Evolutionary conservation across 2,888 invertebrate species (phyloP).

Genomic region (Spisula solida): DNA sequence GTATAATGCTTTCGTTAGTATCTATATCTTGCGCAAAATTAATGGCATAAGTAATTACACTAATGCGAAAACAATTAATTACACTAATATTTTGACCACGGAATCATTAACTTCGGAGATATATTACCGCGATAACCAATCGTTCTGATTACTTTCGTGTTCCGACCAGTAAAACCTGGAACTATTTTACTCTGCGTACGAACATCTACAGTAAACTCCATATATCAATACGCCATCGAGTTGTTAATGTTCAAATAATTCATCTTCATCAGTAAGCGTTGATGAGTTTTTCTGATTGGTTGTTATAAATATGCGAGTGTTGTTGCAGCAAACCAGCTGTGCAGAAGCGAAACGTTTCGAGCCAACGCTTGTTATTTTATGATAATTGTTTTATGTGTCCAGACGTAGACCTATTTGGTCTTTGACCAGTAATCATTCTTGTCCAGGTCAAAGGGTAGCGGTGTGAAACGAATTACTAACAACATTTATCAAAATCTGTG

Average conservation of each 20-base stretch:
- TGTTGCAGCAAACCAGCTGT: constrained; percentile 69
- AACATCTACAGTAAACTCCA: constrained; percentile 38
- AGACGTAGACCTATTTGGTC: constrained; percentile 19
- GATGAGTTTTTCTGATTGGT: constrained; percentile 65
- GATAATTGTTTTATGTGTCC: constrained; percentile 44
- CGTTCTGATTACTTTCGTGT: neutral
- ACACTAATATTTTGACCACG: constrained; percentile 14
- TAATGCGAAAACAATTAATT: constrained; percentile 67
- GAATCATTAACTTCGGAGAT: constrained; percentile 54
- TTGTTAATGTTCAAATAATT: constrained; percentile 53
- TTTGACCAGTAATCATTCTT: constrained; percentile 28
- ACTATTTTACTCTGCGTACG: constrained; percentile 51
- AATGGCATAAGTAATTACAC: constrained; percentile 60
- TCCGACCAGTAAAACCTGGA: neutral
- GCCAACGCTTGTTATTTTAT: constrained; percentile 51
- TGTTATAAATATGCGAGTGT: constrained; percentile 40
- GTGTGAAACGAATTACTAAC: constrained; percentile 25
- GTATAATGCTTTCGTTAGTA: neutral
- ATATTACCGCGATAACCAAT: constrained; percentile 49
- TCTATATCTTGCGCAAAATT: constrained; percentile 39
- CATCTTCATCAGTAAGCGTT: constrained; percentile 59
- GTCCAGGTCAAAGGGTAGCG: constrained; percentile 24
- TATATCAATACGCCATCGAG: constrained; percentile 54
- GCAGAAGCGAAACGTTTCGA: constrained; percentile 42
- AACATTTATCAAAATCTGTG: constrained; percentile 27